A percentile compares a stretch with the other conserved stretches of the same genome.
These are phyloP conservation scores for Conus ventricosus DNA, from an alignment of 1,140 invertebrate genomes.

Conservation along the genomic window DNA sequence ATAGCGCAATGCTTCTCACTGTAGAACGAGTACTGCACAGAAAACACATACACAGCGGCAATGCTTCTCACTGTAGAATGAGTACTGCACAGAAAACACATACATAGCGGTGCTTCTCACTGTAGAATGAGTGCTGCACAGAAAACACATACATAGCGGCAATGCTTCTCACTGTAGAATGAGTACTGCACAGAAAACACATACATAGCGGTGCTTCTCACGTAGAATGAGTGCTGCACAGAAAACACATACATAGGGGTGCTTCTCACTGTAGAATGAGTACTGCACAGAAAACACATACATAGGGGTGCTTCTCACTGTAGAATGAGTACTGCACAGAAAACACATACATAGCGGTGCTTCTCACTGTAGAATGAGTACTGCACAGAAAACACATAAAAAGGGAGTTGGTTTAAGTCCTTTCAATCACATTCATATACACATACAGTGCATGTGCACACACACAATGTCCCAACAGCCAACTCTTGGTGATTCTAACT, in stretches of 20 bases:
- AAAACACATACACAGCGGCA: background rate
- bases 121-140: background rate
- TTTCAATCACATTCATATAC: background rate
- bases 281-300: background rate
- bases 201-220: background rate
- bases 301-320: conserved; percentile 51
- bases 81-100: no score
- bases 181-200: no score
- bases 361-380: no score
- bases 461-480: no score
- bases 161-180: no score
- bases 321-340: no score
- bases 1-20: conserved; percentile 94
- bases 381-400: background rate
- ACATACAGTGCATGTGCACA: no score
- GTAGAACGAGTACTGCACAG: conserved; percentile 63
- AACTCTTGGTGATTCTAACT: background rate
- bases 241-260: conserved; percentile 76
- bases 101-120: no score
- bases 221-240: background rate
- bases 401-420: background rate
- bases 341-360: background rate
- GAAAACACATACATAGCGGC: conserved; percentile 51
- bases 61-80: background rate
- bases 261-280: background rate